phyloP scores from a whole-genome alignment of 2,888 invertebrate species.

The Nycteola revayana region DNA sequence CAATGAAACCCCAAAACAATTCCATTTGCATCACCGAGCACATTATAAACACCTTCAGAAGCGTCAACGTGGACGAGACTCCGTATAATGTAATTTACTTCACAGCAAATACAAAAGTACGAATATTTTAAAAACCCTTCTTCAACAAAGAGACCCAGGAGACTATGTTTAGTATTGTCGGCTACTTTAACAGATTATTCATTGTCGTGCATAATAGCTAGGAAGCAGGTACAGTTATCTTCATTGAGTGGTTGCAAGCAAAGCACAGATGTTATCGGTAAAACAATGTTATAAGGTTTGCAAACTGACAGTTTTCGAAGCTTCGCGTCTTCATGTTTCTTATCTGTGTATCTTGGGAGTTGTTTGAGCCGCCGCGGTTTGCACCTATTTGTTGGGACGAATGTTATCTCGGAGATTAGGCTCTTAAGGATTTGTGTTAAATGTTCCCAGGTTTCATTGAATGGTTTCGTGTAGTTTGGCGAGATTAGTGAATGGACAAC shows the following conservation, averaged over 20 bases:
- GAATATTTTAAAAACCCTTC: slow-evolving; percentile 11
- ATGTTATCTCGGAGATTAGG: slow-evolving; percentile 38
- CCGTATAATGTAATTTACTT: slow-evolving; percentile 64
- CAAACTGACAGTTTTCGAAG: slow-evolving; percentile 51
- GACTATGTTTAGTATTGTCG: slow-evolving; percentile 72
- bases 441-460: slow-evolving; percentile 14
- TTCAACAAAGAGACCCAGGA: slow-evolving; percentile 53
- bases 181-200: slow-evolving; percentile 77
- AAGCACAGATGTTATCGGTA: slow-evolving; percentile 70
- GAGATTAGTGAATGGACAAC: slow-evolving; percentile 15
- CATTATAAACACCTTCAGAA: slow-evolving; percentile 50
- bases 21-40: slow-evolving; percentile 66
- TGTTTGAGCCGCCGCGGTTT: slow-evolving; percentile 48
- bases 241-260: slow-evolving; percentile 60
- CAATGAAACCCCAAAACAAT: slow-evolving; percentile 27
- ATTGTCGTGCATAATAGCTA: slow-evolving; percentile 60
- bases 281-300: slow-evolving; percentile 71
- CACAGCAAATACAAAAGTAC: slow-evolving; percentile 37
- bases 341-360: slow-evolving; percentile 37
- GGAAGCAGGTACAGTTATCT: slow-evolving; percentile 70
- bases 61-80: slow-evolving; percentile 61
- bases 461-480: slow-evolving; percentile 12
- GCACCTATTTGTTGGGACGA: slow-evolving; percentile 43
- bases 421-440: slow-evolving; percentile 24
- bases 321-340: too few species aligned